phyloP scores from a whole-genome alignment of 2,888 invertebrate genomes.

The Micropterix aruncella region DNA sequence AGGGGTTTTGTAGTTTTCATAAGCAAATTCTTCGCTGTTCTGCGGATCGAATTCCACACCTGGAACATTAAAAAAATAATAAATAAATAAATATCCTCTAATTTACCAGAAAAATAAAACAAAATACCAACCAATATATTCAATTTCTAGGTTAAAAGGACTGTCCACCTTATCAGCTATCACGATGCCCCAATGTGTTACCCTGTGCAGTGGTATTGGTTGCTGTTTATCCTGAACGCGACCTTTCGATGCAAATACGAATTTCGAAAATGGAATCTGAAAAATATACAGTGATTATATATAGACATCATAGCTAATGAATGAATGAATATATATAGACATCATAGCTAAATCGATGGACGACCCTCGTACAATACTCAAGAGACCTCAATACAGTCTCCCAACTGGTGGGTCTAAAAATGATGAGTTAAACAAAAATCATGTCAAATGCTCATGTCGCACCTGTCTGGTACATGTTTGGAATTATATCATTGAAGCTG shows the following conservation, averaged over 20 bases:
- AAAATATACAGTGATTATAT: conserved; percentile 19
- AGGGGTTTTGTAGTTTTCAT: conserved; percentile 77
- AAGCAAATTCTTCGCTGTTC: conserved; percentile 77
- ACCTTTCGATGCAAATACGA: conserved; percentile 70
- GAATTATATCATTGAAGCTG: no score
- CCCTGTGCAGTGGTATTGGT: conserved; percentile 39
- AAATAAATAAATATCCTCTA: background rate
- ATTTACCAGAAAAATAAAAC: background rate
- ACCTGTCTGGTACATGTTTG: no score
- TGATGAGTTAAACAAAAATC: no score
- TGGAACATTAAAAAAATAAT: conserved; percentile 17
- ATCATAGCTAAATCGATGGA: background rate
- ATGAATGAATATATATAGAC: no score
- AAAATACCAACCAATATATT: conserved; percentile 57
- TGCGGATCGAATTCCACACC: conserved; percentile 66
- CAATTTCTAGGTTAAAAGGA: conserved; percentile 79
- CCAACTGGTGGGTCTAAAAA: no score
- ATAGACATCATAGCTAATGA: no score
- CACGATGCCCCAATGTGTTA: conserved; percentile 72
- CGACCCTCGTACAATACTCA: no score
- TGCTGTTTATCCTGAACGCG: conserved; percentile 71
- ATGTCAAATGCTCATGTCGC: no score
- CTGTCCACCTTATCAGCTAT: conserved; percentile 69
- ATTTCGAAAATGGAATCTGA: conserved; percentile 90
- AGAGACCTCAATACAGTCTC: no score